Conservation (phyloP, 2,113 vertebrate species). For the Toxostoma redivivum region DNA sequence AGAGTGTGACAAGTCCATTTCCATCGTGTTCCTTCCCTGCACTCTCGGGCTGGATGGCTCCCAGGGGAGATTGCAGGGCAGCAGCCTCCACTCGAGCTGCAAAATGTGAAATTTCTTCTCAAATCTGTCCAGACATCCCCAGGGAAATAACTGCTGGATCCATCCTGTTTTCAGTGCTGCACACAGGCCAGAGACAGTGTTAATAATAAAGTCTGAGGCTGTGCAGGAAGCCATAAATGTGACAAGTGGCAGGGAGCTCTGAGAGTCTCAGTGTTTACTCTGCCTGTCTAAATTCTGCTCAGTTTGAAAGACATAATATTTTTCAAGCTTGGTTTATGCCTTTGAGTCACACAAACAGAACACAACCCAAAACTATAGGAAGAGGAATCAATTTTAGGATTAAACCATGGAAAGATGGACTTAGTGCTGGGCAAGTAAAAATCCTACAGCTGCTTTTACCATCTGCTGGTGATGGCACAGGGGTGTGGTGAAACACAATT, state of each 20-base stretch:
- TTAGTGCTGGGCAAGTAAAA: background rate
- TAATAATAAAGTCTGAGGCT: background rate
- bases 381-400: background rate
- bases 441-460: background rate
- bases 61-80: background rate
- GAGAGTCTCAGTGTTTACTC: background rate
- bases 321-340: background rate
- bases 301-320: background rate
- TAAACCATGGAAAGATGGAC: background rate
- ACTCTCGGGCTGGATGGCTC: background rate
- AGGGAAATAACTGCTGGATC: background rate
- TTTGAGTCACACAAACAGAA: background rate
- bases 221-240: background rate
- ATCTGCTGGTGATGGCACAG: background rate
- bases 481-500: background rate
- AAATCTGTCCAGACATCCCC: background rate
- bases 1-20: background rate
- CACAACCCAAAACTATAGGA: background rate
- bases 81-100: background rate
- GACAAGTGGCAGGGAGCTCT: background rate
- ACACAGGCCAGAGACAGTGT: background rate
- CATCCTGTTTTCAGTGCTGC: background rate
- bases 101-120: background rate
- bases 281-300: background rate
- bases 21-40: background rate